These are phyloP conservation scores for Orchestia grillus DNA, from an alignment of 1,140 invertebrate species.

Conservation along the genomic window DNA sequence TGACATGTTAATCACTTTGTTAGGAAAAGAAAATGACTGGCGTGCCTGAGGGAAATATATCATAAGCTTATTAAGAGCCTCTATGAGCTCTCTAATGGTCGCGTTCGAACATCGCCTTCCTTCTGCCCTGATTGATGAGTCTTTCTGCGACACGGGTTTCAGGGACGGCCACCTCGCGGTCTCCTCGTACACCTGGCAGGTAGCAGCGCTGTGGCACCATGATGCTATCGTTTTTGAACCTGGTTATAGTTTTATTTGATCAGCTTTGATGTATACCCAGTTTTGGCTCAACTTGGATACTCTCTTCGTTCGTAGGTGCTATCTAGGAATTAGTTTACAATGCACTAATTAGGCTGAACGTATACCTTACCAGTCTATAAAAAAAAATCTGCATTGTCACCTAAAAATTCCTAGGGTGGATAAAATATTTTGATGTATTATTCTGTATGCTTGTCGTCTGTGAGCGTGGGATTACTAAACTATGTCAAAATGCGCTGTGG, in stretches of 20 bases:
- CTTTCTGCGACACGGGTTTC: not conserved
- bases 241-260: not conserved
- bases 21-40: not conserved
- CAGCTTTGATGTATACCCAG: not conserved
- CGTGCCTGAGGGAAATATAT: slow-evolving; percentile 36
- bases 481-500: not conserved
- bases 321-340: not conserved
- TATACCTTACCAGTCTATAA: too few relatives aligned
- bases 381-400: too few relatives aligned
- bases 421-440: not conserved
- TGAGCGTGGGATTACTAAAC: not conserved
- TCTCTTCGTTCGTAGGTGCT: not conserved
- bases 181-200: not conserved
- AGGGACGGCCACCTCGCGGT: not conserved
- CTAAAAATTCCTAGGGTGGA: too few relatives aligned
- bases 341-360: too few relatives aligned
- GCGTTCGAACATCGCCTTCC: slow-evolving; percentile 9
- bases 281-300: not conserved
- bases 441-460: not conserved
- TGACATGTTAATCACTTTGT: slow-evolving; percentile 44
- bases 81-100: slow-evolving; percentile 43
- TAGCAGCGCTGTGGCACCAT: not conserved
- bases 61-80: slow-evolving; percentile 53
- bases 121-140: slow-evolving; percentile 22
- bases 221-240: too few relatives aligned